Evolutionary conservation across 2,888 invertebrate species (phyloP), one percentile per base, ranked within the genome.

Genomic region (Oasisia sp.): DNA sequence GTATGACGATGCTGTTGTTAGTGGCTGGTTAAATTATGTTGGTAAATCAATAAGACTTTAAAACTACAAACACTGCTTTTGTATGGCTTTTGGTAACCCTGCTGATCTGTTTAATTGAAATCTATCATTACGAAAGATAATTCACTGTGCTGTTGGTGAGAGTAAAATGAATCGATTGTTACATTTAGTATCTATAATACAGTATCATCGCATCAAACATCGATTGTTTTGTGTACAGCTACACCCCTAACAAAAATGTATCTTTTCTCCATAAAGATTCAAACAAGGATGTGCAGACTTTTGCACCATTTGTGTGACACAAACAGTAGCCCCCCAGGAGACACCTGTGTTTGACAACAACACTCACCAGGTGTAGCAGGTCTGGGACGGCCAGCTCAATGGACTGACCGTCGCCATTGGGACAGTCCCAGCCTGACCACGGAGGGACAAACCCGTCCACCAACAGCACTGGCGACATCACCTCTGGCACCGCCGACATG

Each of bases 371-470:
- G 27, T 74, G 74, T n/a, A 74, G 74, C 7, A 74, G 74, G 27
- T 74, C 74, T 74, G 74, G 74, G 74, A 74, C 27, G 1, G 74
- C n/a, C 27, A 74, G 27, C n/a, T 74, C 74, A 27, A 74, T 74
- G 27, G n/a, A 74, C 27, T 74, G 4, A n/a, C 74, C 27, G 74
- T 74, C 74, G 5, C 74, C 74, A 74, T 74, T 74, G 27, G 74
- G 74, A 74, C 74, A 74, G 27, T 74, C 74, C 90, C 90, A 90
- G 19, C 90, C 90, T 27, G 90, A 90, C 90, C 90, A 90, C 4
- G 90, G 90, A 32, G 90, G 90, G 32, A 90, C 90, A 44, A 32
- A 90, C 90, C 90, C 90, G 8, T 90, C 90, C 44, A 90, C 90
- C 8, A 90, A 32, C 7, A 74, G 5, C 74, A 74, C 4, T 4